Percentiles rank a stretch among this genome's conserved stretches.
Evolutionary conservation across 2,888 invertebrate species (phyloP).

Genomic region (Acanthosepion esculentum): DNA sequence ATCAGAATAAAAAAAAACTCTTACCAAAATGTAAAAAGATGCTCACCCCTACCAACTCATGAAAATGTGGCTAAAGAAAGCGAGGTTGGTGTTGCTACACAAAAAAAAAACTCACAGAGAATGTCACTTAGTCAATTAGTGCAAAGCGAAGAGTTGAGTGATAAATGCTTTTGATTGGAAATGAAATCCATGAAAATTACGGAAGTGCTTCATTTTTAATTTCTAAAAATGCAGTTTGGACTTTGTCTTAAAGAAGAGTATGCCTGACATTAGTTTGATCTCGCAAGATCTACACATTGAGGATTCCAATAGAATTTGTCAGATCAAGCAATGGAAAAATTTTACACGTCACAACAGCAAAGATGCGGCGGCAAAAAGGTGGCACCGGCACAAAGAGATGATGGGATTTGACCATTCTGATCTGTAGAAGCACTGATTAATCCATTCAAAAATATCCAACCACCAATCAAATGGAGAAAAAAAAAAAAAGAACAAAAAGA

Average conservation of each 20-base stretch:
- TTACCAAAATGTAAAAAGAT: no score
- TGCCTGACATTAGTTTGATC: constrained; percentile 17
- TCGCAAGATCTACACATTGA: background rate
- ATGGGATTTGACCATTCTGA: constrained; percentile 21
- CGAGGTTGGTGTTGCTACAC: background rate
- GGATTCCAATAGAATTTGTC: constrained; percentile 33
- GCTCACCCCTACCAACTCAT: background rate
- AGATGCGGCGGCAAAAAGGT: background rate
- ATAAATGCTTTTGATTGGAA: constrained; percentile 33
- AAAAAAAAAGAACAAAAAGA: background rate
- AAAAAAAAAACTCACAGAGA: background rate
- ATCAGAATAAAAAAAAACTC: background rate
- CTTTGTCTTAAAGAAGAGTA: background rate
- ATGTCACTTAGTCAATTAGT: background rate
- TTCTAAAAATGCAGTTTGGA: constrained; percentile 12
- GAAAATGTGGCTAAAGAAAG: background rate
- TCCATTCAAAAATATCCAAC: constrained; percentile 12
- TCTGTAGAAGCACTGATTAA: constrained; percentile 33
- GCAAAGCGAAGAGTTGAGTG: background rate
- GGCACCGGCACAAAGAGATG: background rate
- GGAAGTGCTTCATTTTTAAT: constrained; percentile 33
- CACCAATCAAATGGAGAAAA: background rate
- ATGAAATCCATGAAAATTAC: constrained; percentile 17
- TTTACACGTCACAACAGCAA: background rate
- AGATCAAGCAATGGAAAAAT: background rate